Percentiles rank a stretch among this genome's conserved stretches.
Conservation (phyloP, 2,797 vertebrate genomes). For the Tauraco hartlaubi region DNA sequence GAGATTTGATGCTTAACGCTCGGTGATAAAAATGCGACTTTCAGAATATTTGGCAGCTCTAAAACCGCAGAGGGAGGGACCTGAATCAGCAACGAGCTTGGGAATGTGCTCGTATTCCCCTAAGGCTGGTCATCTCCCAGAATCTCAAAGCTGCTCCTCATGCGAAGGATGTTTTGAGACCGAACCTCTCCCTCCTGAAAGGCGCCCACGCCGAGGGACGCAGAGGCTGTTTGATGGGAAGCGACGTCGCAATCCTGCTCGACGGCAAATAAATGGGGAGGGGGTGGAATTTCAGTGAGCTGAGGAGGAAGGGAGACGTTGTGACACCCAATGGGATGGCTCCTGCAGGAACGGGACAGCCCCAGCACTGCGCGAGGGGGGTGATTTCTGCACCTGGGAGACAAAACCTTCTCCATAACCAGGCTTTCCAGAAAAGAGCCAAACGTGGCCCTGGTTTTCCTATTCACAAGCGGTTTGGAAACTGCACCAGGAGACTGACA, state of each 20-base stretch:
- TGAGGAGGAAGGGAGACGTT: not conserved
- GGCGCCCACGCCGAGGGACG: fast-evolving
- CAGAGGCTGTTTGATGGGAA: not conserved
- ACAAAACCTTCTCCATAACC: not conserved
- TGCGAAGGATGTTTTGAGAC: not conserved
- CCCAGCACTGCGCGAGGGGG: not conserved
- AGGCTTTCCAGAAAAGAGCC: not conserved
- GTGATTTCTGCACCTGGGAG: not conserved
- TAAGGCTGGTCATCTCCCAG: not conserved
- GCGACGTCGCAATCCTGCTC: fast-evolving
- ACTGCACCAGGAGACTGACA: not conserved
- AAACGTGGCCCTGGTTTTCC: not conserved
- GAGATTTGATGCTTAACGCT: not conserved
- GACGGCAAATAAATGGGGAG: not conserved
- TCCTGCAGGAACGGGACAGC: not conserved
- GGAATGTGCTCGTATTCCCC: constrained; percentile 21
- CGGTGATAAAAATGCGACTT: not conserved
- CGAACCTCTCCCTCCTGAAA: not conserved
- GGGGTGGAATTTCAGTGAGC: not conserved
- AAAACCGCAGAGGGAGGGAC: not conserved
- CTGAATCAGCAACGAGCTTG: not conserved
- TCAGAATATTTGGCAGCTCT: not conserved
- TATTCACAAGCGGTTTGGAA: not conserved
- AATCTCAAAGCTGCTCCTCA: not conserved
- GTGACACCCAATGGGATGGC: not conserved